A percentile compares a stretch with the other conserved stretches of the same genome.
Evolutionary conservation across 2,797 vertebrate genomes (phyloP).

Genomic region (Pachyuromys duprasi): DNA sequence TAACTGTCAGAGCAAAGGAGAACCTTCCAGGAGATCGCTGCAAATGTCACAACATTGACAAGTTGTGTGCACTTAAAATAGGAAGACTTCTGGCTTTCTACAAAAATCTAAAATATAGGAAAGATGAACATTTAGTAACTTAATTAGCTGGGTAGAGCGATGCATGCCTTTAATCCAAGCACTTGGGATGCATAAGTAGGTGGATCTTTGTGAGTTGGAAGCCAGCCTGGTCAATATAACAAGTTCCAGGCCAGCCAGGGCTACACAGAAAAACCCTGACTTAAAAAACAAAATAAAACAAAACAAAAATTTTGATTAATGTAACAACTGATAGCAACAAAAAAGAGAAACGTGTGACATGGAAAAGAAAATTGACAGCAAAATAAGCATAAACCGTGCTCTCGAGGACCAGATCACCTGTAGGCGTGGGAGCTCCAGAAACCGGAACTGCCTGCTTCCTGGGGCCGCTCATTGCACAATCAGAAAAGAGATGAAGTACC

Average conservation of each 20-base stretch:
- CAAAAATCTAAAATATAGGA: neutral
- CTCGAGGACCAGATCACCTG: neutral
- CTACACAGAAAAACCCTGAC: neutral
- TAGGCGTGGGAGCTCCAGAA: neutral
- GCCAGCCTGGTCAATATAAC: neutral
- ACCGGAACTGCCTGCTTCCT: neutral
- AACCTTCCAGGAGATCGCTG: too few species aligned
- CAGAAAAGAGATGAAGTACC: neutral
- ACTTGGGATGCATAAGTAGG: neutral
- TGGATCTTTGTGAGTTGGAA: neutral
- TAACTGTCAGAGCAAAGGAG: neutral
- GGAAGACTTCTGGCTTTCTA: neutral
- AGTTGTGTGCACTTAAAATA: neutral
- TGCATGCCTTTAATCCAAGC: neutral
- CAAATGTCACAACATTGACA: neutral
- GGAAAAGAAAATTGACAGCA: neutral
- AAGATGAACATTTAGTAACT: neutral
- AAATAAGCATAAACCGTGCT: neutral
- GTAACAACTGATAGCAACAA: neutral
- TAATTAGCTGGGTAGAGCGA: neutral
- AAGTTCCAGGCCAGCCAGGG: neutral
- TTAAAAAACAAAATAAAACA: neutral
- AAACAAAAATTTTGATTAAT: neutral
- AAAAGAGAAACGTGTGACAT: neutral
- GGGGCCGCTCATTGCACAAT: neutral